Evolutionary conservation across 2,888 invertebrate species (phyloP).

Genomic region (Cephus sareptanus): DNA sequence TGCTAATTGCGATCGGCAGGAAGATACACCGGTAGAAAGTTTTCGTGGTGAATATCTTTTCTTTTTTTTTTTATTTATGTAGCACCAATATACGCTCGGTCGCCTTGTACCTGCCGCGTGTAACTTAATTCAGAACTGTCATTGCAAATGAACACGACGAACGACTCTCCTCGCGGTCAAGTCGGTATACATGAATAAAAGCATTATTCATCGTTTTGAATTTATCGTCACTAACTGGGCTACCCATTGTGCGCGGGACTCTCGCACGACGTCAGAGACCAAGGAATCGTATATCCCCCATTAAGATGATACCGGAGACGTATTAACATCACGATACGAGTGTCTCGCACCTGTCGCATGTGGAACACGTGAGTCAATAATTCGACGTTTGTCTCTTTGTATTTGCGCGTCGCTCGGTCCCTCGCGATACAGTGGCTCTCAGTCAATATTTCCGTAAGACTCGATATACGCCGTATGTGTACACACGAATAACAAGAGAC

Average conservation of each 20-base stretch:
- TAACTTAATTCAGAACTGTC: neutral
- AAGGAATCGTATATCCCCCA: neutral
- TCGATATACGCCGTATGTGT: neutral
- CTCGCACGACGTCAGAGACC: neutral
- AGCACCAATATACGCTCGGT: neutral
- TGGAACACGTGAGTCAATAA: conserved; percentile 21
- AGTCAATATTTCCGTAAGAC: neutral
- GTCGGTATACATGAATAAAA: neutral
- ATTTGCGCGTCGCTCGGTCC: neutral
- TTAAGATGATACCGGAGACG: neutral
- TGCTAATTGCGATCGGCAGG: neutral
- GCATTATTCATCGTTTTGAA: neutral
- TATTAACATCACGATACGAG: neutral
- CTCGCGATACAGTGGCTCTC: neutral
- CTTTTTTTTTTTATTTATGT: neutral
- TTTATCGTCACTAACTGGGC: neutral
- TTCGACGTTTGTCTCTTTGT: conserved; percentile 7
- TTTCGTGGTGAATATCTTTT: neutral
- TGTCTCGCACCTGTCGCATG: conserved; percentile 31
- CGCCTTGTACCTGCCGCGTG: neutral
- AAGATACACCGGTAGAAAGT: neutral
- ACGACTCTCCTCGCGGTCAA: neutral
- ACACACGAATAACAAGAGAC: neutral
- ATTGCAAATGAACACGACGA: neutral
- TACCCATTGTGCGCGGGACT: neutral